Base-by-base conservation (phyloP, 2,888 invertebrate species). In the Chamaedrilus cognettii region DNA sequence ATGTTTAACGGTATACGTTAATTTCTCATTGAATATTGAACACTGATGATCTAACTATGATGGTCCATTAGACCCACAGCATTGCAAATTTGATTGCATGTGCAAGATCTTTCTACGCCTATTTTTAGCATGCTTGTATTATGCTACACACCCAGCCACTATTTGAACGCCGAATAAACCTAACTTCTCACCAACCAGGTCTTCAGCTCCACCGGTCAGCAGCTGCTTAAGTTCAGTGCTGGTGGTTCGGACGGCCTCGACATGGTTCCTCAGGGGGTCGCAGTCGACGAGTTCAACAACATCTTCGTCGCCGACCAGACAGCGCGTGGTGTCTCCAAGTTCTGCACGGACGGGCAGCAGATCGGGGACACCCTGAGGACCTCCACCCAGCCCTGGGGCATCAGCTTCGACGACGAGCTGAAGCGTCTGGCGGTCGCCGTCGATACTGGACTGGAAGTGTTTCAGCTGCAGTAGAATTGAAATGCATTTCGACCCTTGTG, bases 291-390 rank as follows among this genome's bases (percentile, higher is more conserved):
- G 31, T 19, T 1, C 15, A 66, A 67, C 59, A 57, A 69, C 62
- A 70, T 70, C 56, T 49, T 70, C 32, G 67, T 70, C 34, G 66
- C 69, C 3, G 70, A 70, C 32, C 66, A 69, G 62, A 66, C 68
- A 19, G 60, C 34, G 15, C 26, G 34, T 35, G 42, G 42, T 1
- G 65, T 70, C 3, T 42, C 34, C 11, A 56, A 66, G 62, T 67
- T 60, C 61, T 50, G 58, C 11, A 31, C 58, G n/a, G 64, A 69
- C n/a, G 68, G 70, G 3, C 55, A 57, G 50, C 64, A 65, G 42
- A 60, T 70, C 0, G 63, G 55, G 19, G 50, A 62, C 33, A 52
- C 64, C 19, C 66, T 58, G n/a, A 26, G 32, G 50, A 62, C 62
- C 35, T 30, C 35, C 32, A 64, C 63, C 2, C 4, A 19, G 28